A percentile compares a stretch with the other conserved stretches of the same genome.
Evolutionary conservation across 2,888 invertebrate genomes (phyloP).

Genomic region (Omphaloscelis lunosa): DNA sequence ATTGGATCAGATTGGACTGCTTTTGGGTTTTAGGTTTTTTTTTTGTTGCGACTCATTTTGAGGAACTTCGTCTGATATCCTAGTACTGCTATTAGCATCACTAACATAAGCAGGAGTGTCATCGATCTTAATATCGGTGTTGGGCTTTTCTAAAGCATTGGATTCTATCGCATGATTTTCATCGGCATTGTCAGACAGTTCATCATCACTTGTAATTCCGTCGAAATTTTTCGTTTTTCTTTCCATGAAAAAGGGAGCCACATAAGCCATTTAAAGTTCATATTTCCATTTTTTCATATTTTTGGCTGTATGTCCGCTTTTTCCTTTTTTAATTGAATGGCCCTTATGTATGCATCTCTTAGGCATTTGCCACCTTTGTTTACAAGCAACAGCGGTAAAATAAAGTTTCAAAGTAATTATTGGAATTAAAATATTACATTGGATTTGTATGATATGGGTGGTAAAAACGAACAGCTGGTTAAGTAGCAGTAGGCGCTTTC

Average conservation of each 20-base stretch:
- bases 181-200: background rate
- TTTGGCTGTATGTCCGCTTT: background rate
- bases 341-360: slow-evolving; percentile 19
- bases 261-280: slow-evolving; percentile 23
- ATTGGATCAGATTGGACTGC: background rate
- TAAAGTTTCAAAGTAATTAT: background rate
- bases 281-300: slow-evolving; percentile 11
- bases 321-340: slow-evolving; percentile 14
- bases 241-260: slow-evolving; percentile 12
- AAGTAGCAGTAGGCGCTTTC: too few species aligned
- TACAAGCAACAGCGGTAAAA: slow-evolving; percentile 18
- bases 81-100: background rate
- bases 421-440: background rate
- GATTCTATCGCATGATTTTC: slow-evolving; percentile 3
- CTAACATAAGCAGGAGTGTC: background rate
- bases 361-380: slow-evolving; percentile 16
- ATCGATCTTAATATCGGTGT: background rate
- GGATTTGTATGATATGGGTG: background rate
- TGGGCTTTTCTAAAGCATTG: background rate
- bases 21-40: background rate
- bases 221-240: slow-evolving; percentile 1
- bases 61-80: background rate
- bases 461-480: background rate
- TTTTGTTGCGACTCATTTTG: background rate
- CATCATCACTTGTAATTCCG: background rate